Base-by-base conservation (phyloP, 2,797 vertebrate genomes). In the Mormyrus hasselquistii region DNA sequence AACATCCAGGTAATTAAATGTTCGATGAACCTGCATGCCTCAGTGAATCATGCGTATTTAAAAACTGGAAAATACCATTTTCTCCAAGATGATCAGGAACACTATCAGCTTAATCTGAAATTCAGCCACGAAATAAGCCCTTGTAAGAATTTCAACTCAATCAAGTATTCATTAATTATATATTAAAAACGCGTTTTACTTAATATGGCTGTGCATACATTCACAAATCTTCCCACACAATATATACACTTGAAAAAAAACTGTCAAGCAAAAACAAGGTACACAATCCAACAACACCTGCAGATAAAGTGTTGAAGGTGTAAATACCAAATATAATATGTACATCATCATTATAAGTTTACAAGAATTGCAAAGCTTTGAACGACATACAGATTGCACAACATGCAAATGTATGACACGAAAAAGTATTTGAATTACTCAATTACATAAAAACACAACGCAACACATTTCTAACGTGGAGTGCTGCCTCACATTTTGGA, bases 261-360 rank as follows among this genome's bases (percentile, higher is more conserved):
- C 88, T 55, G 55, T 92, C 10, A 89, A 90, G 59, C 91, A 9
- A 91, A 91, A 91, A n/a, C 88, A 90, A 91, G 88, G 87, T 22
- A 89, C 89, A 69, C 91, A 88, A 90, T 84, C 82, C 19, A 52
- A 53, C 55, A 52, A 49, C 22, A 69, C 29, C 10, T 6, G n/a
- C 47, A 41, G 55, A 69, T 14, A 53, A 41, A 44, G 14, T 19
- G 44, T 22, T 73, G 14, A 29, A 76, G 62, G 19, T 50, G 55
- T 86, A 76, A 41, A 82, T 38, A 57, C 52, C 69, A 83, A 87
- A 79, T 16, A 76, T 62, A 69, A 38, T 94, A 94, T 95, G 92
- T 94, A 95, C 94, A 95, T 90, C 50, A 92, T 91, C 92, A 92
- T 92, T 93, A 94, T 92, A 93, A 90, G 82, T 93, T 92, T 93